These are phyloP conservation scores for Acrobasis repandana DNA, from an alignment of 2,888 invertebrate genomes.

Conservation along the genomic window DNA sequence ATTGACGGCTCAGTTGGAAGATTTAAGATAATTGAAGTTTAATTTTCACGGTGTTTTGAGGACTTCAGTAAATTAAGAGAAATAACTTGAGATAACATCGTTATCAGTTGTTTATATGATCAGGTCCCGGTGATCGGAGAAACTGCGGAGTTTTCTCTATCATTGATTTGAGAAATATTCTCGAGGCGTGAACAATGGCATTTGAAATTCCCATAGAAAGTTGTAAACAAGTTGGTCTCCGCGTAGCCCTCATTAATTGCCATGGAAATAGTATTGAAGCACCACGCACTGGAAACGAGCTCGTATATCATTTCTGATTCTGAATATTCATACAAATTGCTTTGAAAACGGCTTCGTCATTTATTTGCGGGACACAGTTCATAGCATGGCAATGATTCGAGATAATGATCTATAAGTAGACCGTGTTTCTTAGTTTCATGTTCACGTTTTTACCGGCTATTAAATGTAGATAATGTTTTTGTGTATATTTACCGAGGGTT, in stretches of 20 bases:
- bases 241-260: constrained; percentile 39
- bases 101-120: constrained; percentile 28
- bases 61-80: neutral
- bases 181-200: constrained; percentile 48
- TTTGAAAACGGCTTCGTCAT: neutral
- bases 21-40: neutral
- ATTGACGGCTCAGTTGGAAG: neutral
- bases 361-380: neutral
- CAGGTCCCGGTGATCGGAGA: constrained; percentile 10
- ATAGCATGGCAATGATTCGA: constrained; percentile 12
- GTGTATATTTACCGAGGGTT: constrained; percentile 2
- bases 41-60: neutral
- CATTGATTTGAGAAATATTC: constrained; percentile 26
- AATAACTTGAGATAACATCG: neutral
- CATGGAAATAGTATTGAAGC: constrained; percentile 13
- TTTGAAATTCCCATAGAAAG: constrained; percentile 67
- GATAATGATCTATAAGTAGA: constrained; percentile 8
- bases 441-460: constrained; percentile 8
- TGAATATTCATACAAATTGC: constrained; percentile 11
- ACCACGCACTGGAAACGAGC: neutral
- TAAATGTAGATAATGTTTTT: constrained; percentile 7
- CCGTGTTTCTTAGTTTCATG: constrained; percentile 4
- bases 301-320: neutral
- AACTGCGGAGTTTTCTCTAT: constrained; percentile 23
- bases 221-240: constrained; percentile 55